Conservation (phyloP, 1,140 invertebrate genomes). For the Sitodiplosis mosellana region DNA sequence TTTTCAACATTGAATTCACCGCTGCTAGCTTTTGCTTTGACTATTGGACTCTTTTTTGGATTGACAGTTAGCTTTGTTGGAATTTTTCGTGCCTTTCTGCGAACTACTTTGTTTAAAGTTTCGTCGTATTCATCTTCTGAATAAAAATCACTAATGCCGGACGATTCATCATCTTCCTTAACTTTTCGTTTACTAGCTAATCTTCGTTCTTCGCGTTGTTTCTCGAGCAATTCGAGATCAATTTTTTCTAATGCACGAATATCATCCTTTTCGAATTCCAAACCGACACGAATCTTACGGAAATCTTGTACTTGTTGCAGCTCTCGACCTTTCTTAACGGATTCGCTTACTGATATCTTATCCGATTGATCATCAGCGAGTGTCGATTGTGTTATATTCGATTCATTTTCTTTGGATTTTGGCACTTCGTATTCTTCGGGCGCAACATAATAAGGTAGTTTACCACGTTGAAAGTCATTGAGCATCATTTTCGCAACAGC, state of each 20-base stretch:
- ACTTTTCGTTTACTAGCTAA: constrained; percentile 18
- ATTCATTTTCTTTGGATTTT: constrained; percentile 18
- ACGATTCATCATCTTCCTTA: constrained; percentile 21
- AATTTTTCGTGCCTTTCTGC: constrained; percentile 26
- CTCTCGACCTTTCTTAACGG: constrained; percentile 19
- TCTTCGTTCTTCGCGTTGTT: constrained; percentile 27
- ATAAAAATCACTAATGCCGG: constrained; percentile 39
- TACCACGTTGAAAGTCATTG: constrained; percentile 97
- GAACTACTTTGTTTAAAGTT: constrained; percentile 19
- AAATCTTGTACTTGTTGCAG: constrained; percentile 48
- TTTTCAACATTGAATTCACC: constrained; percentile 39
- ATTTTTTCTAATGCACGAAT: constrained; percentile 36
- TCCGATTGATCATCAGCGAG: constrained; percentile 6
- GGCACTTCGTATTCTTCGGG: constrained; percentile 61
- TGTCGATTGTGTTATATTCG: constrained; percentile 6
- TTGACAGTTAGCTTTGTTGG: constrained; percentile 19
- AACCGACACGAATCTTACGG: constrained; percentile 54
- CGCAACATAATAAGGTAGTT: constrained; percentile 82
- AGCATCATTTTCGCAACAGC: constrained; percentile 86
- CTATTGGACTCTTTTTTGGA: constrained; percentile 20
- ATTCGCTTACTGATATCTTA: constrained; percentile 12
- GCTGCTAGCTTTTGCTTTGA: constrained; percentile 30
- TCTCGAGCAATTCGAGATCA: constrained; percentile 30
- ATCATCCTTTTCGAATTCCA: constrained; percentile 50
- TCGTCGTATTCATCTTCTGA: constrained; percentile 35